Evolutionary conservation across 2,888 invertebrate genomes (phyloP).

Genomic region (Andrena hattorfiana): DNA sequence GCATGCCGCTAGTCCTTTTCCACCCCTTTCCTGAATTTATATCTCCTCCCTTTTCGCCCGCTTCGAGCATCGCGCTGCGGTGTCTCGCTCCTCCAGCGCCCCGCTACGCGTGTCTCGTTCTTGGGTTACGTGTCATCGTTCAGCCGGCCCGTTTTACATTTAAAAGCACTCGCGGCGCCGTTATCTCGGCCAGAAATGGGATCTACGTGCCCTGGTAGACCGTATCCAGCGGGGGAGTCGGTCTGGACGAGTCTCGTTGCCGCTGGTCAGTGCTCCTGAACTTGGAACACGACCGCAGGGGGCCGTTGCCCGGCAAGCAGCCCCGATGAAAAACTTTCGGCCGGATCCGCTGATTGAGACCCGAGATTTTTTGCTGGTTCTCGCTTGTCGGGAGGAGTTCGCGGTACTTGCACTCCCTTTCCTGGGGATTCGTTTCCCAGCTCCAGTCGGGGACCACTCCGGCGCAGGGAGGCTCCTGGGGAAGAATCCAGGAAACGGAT

Average conservation of each 20-base stretch:
- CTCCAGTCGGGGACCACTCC: background rate
- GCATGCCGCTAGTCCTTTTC: conserved; percentile 11
- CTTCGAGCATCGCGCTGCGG: background rate
- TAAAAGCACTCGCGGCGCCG: conserved; percentile 72
- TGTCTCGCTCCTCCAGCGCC: conserved; percentile 31
- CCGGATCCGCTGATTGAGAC: conserved; percentile 15
- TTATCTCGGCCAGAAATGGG: conserved; percentile 59
- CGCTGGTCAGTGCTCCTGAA: conserved; percentile 24
- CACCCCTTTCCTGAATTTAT: background rate
- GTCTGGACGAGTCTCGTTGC: background rate
- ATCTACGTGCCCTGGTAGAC: no score
- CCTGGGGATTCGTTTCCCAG: background rate
- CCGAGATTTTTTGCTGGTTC: conserved; percentile 8
- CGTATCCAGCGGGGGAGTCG: no score
- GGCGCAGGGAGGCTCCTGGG: background rate
- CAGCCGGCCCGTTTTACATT: conserved; percentile 79
- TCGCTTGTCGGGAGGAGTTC: background rate
- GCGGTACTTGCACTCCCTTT: conserved; percentile 1
- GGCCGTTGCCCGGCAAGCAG: conserved; percentile 26
- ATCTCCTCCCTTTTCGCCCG: background rate
- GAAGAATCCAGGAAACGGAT: background rate
- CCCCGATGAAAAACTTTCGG: conserved; percentile 9
- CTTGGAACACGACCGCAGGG: conserved; percentile 1
- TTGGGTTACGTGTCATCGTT: conserved; percentile 76
- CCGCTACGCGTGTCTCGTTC: background rate